Evolutionary conservation across 2,797 vertebrate genomes (phyloP), one percentile per base, ranked within the genome.

Genomic region (Emydoidea blandingii): DNA sequence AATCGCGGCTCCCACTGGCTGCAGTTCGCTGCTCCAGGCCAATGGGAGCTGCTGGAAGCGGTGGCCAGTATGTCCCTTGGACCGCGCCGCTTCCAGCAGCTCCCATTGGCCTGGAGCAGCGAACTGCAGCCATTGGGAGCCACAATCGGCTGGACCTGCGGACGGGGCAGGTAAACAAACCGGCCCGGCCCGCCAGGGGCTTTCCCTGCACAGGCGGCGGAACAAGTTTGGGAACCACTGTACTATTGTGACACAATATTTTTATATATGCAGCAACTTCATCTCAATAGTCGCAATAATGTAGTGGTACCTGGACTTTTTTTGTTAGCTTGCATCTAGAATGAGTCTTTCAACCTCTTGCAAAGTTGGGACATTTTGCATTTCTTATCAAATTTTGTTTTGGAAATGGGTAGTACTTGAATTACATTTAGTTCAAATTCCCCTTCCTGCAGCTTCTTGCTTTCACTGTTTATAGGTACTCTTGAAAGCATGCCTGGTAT

Each of bases 401-500:
- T 91, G 89, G 92, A 93, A 97, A 91, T 93, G 94, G 90, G 94
- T 92, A 93, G 53, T 86, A 95, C 87, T 96, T 96, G 88, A 79
- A 94, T 92, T 83, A 84, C 88, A 95, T 91, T 94, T 94, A 79
- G 82, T 96, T 97, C 92, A 97, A 94, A 93, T 76, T 65, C 76
- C 90, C 93, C 87, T 90, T 94, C 85, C 81, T 79, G 79, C 90
- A 94, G 92, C 87, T 96, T 96, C 91, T 95, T 95, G 74, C 91
- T 94, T 96, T 95, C 88, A 88, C 76, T 94, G 92, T 96, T 96
- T 97, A 96, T 96, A 92, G 93, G 90, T 87, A 79, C 81, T 92
- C 83, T 82, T 91, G 93, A 97, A 97, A 96, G 78, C 56, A 88
- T 49, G 68, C 78, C 92, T 90, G 84, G 86, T 91, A 90, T 29